Base-by-base conservation (phyloP, 2,888 invertebrate species). In the Nasonia oneida region DNA sequence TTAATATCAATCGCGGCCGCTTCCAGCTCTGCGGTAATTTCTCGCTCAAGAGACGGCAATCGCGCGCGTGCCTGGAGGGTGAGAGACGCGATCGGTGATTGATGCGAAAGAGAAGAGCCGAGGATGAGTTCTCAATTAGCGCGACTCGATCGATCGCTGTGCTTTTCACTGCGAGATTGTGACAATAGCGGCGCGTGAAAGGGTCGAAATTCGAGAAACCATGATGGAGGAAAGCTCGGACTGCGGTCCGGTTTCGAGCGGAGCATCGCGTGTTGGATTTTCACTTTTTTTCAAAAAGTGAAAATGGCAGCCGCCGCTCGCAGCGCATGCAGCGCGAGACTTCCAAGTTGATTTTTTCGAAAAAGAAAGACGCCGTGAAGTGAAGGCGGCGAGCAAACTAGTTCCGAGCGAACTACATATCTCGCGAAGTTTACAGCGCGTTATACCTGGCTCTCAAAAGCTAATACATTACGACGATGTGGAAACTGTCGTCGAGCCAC, bases 1-100 rank as follows among this genome's bases (percentile, higher is more conserved):
- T 67, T 67, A 67, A 67, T 67, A 67, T 67, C 67, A 67, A 67
- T 67, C 67, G 67, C 67, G 67, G 67, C 33, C 67, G 23, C 33
- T 67, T 67, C 67, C 67, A 67, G 15, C 33, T 67, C 67, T 67
- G 67, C 23, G 67, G 67, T 67, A 67, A 67, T 67, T 67, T 14
- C 67, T 33, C 29, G 53, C 14, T 10, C 29, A 33, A 57, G 18
- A 6, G 6, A 15, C 57, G 15, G 29, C 29, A 29, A 1, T 29
- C 29, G 29, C 29, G 29, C 29, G 29, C 29, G 1, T 29, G 29
- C 29, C 29, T 29, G 29, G 29, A 29, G 29, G 29, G 29, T 29
- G 29, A 29, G 29, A 29, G 29, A 29, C 50, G 50, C 61, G n/a
- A 15, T 23, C 2, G 57, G 1, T 23, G 23, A 61, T 61, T 23